A percentile compares a stretch with the other conserved stretches of the same genome.
Evolutionary conservation across 2,113 vertebrate genomes (phyloP).

Genomic region (Mesitornis unicolor): DNA sequence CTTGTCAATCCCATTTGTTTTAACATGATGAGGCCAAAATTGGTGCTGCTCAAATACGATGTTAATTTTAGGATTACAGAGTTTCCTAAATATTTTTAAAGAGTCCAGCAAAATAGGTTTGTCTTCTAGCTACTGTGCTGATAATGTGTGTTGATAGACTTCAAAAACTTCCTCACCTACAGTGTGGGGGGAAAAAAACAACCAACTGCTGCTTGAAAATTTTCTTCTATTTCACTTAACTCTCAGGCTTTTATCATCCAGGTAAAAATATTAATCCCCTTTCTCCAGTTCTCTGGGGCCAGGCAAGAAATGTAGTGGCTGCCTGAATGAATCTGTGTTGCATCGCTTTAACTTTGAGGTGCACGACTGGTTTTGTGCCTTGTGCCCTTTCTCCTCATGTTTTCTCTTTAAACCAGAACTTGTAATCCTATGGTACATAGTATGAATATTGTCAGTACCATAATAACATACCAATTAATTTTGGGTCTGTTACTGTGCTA

Average conservation of each 20-base stretch:
- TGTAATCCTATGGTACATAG: background rate
- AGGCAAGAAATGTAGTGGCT: background rate
- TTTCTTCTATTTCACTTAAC: background rate
- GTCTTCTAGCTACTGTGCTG: background rate
- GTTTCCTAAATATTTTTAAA: background rate
- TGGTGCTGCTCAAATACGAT: background rate
- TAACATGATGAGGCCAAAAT: background rate
- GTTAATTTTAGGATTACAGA: background rate
- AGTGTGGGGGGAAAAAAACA: background rate
- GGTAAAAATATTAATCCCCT: background rate
- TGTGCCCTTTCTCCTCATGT: background rate
- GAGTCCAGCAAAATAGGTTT: background rate
- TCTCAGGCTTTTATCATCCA: background rate
- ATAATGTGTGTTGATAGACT: background rate
- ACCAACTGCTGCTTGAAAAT: background rate
- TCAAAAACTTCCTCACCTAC: background rate
- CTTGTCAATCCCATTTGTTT: background rate
- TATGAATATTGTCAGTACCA: background rate
- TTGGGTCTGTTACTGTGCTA: fast-evolving
- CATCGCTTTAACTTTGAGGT: background rate
- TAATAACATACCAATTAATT: background rate
- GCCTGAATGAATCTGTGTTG: background rate
- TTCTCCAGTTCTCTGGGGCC: background rate
- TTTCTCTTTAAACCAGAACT: background rate
- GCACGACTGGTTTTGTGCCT: background rate